phyloP scores from a whole-genome alignment of 2,113 vertebrate species.

The Thamnophis sirtalis region DNA sequence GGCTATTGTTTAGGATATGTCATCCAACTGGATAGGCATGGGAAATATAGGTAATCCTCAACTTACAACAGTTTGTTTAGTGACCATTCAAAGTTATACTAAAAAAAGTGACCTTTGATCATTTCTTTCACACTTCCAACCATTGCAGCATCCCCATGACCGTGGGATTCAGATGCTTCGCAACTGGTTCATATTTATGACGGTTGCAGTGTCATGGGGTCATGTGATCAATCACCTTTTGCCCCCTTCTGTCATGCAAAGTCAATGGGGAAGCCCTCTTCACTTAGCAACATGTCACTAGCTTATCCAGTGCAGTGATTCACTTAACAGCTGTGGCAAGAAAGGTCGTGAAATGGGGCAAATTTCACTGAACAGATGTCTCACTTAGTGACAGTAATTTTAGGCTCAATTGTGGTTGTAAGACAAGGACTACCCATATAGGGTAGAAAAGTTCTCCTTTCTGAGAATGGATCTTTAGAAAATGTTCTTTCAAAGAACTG shows the following conservation, averaged over 20 bases:
- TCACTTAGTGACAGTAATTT: neutral
- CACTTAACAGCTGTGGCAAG: neutral
- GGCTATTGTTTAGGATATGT: neutral
- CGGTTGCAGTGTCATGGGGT: neutral
- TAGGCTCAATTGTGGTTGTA: neutral
- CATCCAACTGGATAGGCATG: neutral
- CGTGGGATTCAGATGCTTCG: neutral
- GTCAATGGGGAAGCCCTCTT: neutral
- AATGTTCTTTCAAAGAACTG: neutral
- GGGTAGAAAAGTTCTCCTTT: neutral
- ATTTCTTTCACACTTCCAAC: neutral
- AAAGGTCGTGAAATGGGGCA: neutral
- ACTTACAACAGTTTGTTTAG: neutral
- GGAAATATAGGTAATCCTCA: neutral
- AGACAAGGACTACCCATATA: neutral
- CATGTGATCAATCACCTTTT: neutral
- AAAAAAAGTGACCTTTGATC: neutral
- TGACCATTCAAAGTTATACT: neutral
- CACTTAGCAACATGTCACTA: neutral
- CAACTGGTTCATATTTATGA: neutral
- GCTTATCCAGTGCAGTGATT: neutral
- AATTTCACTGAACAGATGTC: neutral
- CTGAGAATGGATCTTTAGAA: neutral
- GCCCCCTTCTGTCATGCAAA: neutral
- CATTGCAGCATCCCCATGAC: neutral